Percentiles rank a stretch among this genome's conserved stretches.
phyloP scores from a whole-genome alignment of 2,888 invertebrate genomes.

The Hetaerina titia region DNA sequence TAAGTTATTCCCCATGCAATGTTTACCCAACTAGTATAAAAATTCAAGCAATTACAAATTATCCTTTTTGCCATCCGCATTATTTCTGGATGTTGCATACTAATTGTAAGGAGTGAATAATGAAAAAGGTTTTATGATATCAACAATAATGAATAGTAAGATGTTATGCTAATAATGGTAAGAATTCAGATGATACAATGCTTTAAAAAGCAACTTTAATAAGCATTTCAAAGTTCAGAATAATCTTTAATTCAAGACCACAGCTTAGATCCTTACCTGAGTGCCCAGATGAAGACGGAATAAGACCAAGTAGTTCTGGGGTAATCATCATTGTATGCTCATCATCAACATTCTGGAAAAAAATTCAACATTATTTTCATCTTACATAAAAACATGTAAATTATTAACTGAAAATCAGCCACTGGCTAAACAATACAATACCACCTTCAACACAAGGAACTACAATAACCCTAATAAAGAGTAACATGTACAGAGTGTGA shows the following conservation, averaged over 20 bases:
- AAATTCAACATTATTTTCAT: slow-evolving; percentile 14
- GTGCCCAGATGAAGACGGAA: slow-evolving; percentile 77
- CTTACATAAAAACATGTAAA: background rate
- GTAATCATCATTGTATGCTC: slow-evolving; percentile 83
- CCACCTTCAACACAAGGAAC: background rate
- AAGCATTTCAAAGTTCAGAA: background rate
- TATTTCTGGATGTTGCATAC: background rate
- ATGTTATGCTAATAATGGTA: background rate
- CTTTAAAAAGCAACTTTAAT: background rate
- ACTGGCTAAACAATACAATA: background rate
- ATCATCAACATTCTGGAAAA: slow-evolving; percentile 75
- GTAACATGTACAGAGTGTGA: background rate
- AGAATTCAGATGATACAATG: background rate
- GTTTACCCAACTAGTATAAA: background rate
- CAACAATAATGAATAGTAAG: background rate
- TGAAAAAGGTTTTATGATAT: background rate
- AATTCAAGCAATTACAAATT: slow-evolving; percentile 4
- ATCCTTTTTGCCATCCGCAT: background rate
- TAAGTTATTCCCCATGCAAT: background rate
- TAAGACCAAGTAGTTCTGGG: slow-evolving; percentile 81
- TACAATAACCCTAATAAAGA: background rate
- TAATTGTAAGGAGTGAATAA: background rate
- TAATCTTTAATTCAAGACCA: background rate
- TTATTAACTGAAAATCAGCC: too few species aligned
- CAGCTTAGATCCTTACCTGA: slow-evolving; percentile 69